Conservation (phyloP, 2,797 vertebrate species). For the Pseudomugil gertrudae region DNA sequence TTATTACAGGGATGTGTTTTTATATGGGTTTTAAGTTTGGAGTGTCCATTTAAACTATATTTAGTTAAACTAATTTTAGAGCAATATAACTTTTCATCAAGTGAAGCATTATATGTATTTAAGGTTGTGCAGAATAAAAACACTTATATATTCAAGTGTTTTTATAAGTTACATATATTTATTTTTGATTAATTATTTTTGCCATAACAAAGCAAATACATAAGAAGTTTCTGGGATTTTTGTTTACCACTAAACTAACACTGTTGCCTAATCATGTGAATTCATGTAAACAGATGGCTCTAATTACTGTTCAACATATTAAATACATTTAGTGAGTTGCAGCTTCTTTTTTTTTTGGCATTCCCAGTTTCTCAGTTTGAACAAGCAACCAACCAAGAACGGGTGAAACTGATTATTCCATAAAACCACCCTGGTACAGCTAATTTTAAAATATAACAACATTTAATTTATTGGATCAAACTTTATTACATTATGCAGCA, state of each 20-base stretch:
- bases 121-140: too few relatives aligned
- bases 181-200: too few relatives aligned
- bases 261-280: background rate
- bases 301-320: too few relatives aligned
- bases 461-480: background rate
- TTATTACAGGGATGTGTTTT: constrained; percentile 56
- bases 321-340: background rate
- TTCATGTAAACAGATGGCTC: background rate
- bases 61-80: background rate
- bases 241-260: background rate
- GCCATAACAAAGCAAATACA: background rate
- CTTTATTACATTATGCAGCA: background rate
- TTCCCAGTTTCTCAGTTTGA: background rate
- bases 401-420: background rate
- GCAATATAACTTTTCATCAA: background rate
- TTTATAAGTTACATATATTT: background rate
- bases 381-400: background rate
- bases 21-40: constrained; percentile 34
- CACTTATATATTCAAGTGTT: too few relatives aligned
- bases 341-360: background rate
- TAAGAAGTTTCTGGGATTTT: background rate
- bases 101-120: background rate
- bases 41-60: constrained; percentile 34
- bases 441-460: background rate
- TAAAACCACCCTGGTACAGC: background rate